Base-by-base conservation (phyloP, 2,113 vertebrate genomes). In the Gavia stellata region DNA sequence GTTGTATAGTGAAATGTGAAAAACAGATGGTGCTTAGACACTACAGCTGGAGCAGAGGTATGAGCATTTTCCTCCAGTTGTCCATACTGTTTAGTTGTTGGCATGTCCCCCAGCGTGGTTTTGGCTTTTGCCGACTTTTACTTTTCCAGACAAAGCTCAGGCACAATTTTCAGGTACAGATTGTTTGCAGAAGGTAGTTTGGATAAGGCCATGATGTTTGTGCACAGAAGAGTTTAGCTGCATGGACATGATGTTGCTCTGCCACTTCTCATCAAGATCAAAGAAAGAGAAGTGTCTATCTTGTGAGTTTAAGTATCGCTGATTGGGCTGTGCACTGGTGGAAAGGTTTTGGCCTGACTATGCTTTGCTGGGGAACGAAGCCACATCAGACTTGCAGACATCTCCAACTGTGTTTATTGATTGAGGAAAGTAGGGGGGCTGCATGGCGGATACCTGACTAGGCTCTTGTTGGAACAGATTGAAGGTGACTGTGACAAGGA, bases 41-140 rank as follows among this genome's bases (percentile, higher is more conserved):
- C 38, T 15, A 8, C 9, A 44, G 56, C 38, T 31, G 74, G 75
- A 42, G 50, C 70, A 24, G 49, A n/a, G 36, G 42, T 18, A 14
- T 7, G 33, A 68, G n/a, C 6, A 0, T 28, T 23, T 36, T 47
- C 80, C 23, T 63, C 12, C 20, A 13, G 17, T 7, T 55, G 33
- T 56, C 67, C 24, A 1, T 33, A 7, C 74, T 19, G n/a, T 14
- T 14, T 9, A 15, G 68, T 4, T 47, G 26, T 17, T 29, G 71
- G 23, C 56, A 3, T 18, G 34, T 36, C 7, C 19, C 47, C n/a
- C 2, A 0, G 18, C 6, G 0, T 34, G 63, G 44, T 15, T 82
- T 58, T 61, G 47, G 40, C 71, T 50, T 49, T 49, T 66, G 45
- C 28, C 0, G 2, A 25, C 11, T 42, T 34, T 15, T 24, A 5